These are phyloP conservation scores for Tyrannus savana DNA, from an alignment of 2,113 vertebrate species.

Conservation along the genomic window DNA sequence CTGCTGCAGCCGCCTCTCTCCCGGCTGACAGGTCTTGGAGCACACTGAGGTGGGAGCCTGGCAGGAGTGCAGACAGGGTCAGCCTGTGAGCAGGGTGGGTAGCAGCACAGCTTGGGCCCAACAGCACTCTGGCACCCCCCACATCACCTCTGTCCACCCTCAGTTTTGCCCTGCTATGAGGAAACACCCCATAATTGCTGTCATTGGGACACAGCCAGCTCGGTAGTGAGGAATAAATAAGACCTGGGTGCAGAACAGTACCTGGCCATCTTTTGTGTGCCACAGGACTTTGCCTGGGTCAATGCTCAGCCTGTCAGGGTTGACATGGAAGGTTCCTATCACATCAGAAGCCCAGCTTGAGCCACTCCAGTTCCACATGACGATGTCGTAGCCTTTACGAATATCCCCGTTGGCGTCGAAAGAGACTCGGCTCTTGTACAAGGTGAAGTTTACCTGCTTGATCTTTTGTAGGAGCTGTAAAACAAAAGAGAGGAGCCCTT, in stretches of 20 bases:
- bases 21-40: slow-evolving; percentile 9
- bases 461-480: slow-evolving; percentile 73
- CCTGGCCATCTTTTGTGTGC: slow-evolving; percentile 64
- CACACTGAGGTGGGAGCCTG: slow-evolving; percentile 70
- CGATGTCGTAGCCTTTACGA: slow-evolving; percentile 69
- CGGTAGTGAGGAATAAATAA: neutral
- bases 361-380: slow-evolving; percentile 77
- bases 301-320: slow-evolving; percentile 68
- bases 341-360: slow-evolving; percentile 15
- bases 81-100: neutral
- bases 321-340: slow-evolving; percentile 71
- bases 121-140: neutral
- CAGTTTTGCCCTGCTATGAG: neutral
- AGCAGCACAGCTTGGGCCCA: neutral
- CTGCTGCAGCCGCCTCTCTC: slow-evolving; percentile 33
- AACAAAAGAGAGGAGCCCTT: neutral
- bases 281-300: slow-evolving; percentile 72
- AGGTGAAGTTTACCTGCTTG: slow-evolving; percentile 78
- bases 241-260: neutral
- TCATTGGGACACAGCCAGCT: no score
- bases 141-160: accelerated
- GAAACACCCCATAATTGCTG: neutral
- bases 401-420: slow-evolving; percentile 78
- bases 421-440: slow-evolving; percentile 69
- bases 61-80: neutral